Evolutionary conservation across 2,797 vertebrate genomes (phyloP), one percentile per base, ranked within the genome.

Genomic region (Sebastes variabilis): DNA sequence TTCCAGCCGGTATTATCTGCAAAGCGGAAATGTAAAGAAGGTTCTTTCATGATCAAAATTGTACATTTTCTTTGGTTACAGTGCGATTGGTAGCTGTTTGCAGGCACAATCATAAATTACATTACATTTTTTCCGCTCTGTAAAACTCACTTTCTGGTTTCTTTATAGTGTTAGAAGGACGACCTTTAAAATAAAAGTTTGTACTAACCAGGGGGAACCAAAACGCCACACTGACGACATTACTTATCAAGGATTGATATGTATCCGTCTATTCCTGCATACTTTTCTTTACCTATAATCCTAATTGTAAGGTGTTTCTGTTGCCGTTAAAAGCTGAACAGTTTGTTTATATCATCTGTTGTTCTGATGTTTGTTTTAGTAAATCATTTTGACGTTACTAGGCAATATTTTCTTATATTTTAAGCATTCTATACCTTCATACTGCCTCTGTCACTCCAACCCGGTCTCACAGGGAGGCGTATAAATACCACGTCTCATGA

Each of bases 1-100:
- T 77, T 83, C 56, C 49, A 66, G 65, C 3, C 14, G 4, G 14
- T 24, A 13, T 78, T 82, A 72, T 80, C 72, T 46, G 16, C 66
- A 58, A 32, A 64, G 22, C 62, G 25, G 14, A 82, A 80, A 80
- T 36, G 9, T 46, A 55, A 67, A 52, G 22, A 2, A 24, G 24
- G 0, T 46, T 75, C 14, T 55, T 55, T 67, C 4, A n/a, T 59
- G 65, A 72, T 67, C 71, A 38, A 6, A 55, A 42, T 18, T 16
- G 2, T 6, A 67, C 73, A 72, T 7, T 7, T 27, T 67, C 30
- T n/a, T 13, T n/a, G n/a, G 54, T 49, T 38, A 22, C 18, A 27
- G 42, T 61, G 16, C 2, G 18, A 27, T 25, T 42, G 5, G 3
- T 69, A 16, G 8, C 25, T 38, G 24, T 10, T 56, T 70, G 16